A percentile compares a stretch with the other conserved stretches of the same genome.
Evolutionary conservation across 1,140 invertebrate species (phyloP).

Genomic region (Ruditapes philippinarum): DNA sequence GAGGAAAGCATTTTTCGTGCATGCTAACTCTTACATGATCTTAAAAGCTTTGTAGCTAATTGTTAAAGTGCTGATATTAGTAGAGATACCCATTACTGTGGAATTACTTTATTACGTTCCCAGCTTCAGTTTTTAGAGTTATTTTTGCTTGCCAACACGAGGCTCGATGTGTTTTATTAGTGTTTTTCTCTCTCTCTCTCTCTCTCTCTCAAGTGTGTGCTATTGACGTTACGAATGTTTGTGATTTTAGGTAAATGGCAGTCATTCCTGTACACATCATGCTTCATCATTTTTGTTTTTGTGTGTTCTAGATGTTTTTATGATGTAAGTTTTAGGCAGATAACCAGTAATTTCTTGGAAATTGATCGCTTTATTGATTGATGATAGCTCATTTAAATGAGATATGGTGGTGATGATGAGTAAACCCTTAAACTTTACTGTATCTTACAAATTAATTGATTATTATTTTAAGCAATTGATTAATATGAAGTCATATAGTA

Average conservation of each 20-base stretch:
- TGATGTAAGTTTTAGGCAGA: too few relatives aligned
- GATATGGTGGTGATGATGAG: too few relatives aligned
- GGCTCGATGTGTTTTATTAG: not conserved
- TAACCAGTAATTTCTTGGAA: too few relatives aligned
- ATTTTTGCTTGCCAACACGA: slow-evolving; percentile 10
- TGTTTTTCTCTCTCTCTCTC: too few relatives aligned
- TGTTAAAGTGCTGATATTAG: slow-evolving; percentile 29
- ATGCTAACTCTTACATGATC: not conserved
- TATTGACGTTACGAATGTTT: not conserved
- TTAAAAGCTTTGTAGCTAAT: slow-evolving; percentile 10
- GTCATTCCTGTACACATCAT: not conserved
- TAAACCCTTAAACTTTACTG: too few relatives aligned
- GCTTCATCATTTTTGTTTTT: not conserved
- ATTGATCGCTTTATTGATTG: too few relatives aligned
- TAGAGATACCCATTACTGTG: not conserved
- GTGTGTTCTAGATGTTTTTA: too few relatives aligned
- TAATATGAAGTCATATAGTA: too few relatives aligned
- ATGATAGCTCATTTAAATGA: too few relatives aligned
- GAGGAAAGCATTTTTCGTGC: not conserved
- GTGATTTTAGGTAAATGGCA: not conserved
- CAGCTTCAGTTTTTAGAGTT: not conserved
- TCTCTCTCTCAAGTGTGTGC: not conserved
- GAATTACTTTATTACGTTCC: slow-evolving; percentile 17
- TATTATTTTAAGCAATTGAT: too few relatives aligned
- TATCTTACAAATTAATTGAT: too few relatives aligned